Percentiles rank a stretch among this genome's conserved stretches.
Evolutionary conservation across 1,140 invertebrate species (phyloP).

Genomic region (Lethrus apterus): DNA sequence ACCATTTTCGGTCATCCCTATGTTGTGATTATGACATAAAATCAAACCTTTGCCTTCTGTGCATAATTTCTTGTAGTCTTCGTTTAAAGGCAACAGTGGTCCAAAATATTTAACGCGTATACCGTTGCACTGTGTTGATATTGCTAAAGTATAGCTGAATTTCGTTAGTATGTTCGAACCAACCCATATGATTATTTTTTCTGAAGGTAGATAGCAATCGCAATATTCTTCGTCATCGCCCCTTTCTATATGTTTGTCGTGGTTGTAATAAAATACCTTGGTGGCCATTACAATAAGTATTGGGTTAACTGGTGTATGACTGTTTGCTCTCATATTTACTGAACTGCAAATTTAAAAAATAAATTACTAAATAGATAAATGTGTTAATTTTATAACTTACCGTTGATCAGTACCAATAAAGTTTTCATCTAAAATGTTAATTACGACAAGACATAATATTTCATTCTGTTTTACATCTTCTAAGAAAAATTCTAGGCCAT

Average conservation of each 20-base stretch:
- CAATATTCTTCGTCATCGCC: background rate
- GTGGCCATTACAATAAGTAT: constrained; percentile 4
- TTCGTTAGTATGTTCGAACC: constrained; percentile 21
- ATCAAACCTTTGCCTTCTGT: constrained; percentile 18
- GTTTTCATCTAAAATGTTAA: constrained; percentile 23
- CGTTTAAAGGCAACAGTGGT: constrained; percentile 12
- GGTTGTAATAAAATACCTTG: background rate
- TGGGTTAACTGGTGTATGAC: too few relatives aligned
- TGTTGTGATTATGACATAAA: constrained; percentile 19
- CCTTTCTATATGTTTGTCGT: background rate
- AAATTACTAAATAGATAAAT: too few relatives aligned
- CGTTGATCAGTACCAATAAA: too few relatives aligned
- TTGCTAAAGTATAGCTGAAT: constrained; percentile 22
- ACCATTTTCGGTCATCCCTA: constrained; percentile 18
- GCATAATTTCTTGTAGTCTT: constrained; percentile 8
- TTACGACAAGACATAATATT: constrained; percentile 23
- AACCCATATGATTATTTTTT: constrained; percentile 18
- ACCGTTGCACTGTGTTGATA: constrained; percentile 20
- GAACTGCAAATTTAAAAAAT: too few relatives aligned
- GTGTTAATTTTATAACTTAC: too few relatives aligned
- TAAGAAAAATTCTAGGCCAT: constrained; percentile 38
- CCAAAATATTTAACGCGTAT: constrained; percentile 24
- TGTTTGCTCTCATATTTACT: too few relatives aligned
- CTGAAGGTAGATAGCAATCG: constrained; percentile 2
- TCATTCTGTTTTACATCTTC: constrained; percentile 19